phyloP scores from a whole-genome alignment of 2,888 invertebrate genomes.

The Lumbricus terrestris region DNA sequence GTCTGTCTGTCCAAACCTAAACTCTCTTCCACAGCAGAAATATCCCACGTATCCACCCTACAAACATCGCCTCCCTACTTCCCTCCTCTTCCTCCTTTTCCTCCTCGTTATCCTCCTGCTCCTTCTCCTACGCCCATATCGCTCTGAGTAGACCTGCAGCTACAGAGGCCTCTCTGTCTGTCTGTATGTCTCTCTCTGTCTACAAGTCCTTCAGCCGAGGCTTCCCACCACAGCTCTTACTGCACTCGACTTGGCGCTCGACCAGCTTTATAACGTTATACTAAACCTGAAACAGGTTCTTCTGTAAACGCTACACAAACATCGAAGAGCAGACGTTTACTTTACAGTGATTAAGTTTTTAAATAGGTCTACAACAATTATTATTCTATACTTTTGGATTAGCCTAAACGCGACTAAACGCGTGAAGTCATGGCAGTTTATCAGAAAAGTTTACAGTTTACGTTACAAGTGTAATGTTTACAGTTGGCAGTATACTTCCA shows the following conservation, averaged over 20 bases:
- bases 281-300: not conserved
- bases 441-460: not conserved
- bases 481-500: not conserved
- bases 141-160: not conserved
- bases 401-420: not conserved
- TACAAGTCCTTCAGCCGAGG: not conserved
- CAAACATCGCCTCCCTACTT: too few species aligned
- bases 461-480: not conserved
- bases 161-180: not conserved
- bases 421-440: not conserved
- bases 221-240: not conserved
- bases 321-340: not conserved
- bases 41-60: not conserved
- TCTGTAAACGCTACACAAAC: not conserved
- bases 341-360: not conserved
- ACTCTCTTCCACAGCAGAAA: not conserved
- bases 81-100: too few species aligned
- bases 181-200: too few species aligned
- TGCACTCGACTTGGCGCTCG: not conserved
- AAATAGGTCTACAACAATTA: not conserved
- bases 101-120: not conserved
- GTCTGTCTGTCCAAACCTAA: not conserved
- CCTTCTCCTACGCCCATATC: not conserved
- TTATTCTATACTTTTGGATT: not conserved
- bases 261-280: not conserved